Percentiles rank a stretch among this genome's conserved stretches.
Conservation (phyloP, 2,888 invertebrate genomes). For the Liodrosophila aerea region DNA sequence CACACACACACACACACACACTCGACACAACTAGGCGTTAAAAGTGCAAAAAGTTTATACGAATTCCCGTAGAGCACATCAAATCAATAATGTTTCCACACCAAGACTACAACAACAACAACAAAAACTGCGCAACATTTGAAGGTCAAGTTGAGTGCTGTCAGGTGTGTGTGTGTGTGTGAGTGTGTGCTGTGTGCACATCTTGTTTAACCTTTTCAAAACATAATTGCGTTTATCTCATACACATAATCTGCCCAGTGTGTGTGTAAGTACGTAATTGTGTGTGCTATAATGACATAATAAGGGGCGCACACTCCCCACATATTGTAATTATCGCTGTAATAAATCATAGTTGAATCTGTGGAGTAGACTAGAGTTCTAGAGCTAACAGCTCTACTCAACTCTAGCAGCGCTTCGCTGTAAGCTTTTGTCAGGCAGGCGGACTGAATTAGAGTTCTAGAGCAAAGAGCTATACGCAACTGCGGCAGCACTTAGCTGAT, state of each 20-base stretch:
- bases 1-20: no score
- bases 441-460: no score
- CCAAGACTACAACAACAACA: conserved; percentile 2
- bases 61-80: conserved; percentile 26
- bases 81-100: conserved; percentile 40
- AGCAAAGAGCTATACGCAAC: no score
- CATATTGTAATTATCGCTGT: no score
- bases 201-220: conserved; percentile 42
- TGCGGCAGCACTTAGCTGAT: no score
- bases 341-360: no score
- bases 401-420: no score
- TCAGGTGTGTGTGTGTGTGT: background rate
- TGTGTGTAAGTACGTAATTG: background rate
- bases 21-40: conserved; percentile 31
- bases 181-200: conserved; percentile 26
- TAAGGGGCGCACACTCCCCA: no score
- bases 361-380: no score
- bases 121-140: conserved; percentile 25
- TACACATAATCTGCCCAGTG: conserved; percentile 16
- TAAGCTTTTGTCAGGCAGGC: no score
- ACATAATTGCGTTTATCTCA: conserved; percentile 49
- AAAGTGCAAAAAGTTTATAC: conserved; percentile 37
- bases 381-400: no score
- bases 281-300: background rate
- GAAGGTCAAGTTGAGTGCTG: conserved; percentile 52